A percentile compares a stretch with the other conserved stretches of the same genome.
Evolutionary conservation across 92 coral and sea anemone species (phyloP).

Genomic region (Epizoanthus scotinus): DNA sequence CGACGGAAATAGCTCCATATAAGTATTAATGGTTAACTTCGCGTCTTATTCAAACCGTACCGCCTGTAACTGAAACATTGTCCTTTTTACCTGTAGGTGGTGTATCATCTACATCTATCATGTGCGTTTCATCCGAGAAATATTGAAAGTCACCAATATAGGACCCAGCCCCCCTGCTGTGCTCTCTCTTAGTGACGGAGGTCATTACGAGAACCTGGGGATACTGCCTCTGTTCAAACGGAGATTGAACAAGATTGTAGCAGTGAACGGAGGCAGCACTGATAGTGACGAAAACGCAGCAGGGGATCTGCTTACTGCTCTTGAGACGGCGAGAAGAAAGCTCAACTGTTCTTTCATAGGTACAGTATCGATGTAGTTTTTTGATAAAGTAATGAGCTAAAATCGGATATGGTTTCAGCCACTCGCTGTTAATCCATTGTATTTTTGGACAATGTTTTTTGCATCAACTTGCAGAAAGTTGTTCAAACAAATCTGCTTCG

Average conservation of each 20-base stretch:
- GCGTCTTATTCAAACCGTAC: too few species aligned
- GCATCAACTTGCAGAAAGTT: too few species aligned
- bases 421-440: too few species aligned
- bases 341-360: constrained; percentile 66
- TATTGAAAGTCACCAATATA: constrained; percentile 35
- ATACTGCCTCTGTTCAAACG: constrained; percentile 55
- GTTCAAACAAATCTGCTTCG: too few species aligned
- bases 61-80: neutral
- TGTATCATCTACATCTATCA: constrained; percentile 44
- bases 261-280: constrained; percentile 45
- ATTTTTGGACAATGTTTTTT: too few species aligned
- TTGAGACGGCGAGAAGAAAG: constrained; percentile 54
- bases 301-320: constrained; percentile 42
- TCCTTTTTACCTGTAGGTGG: constrained; percentile 45
- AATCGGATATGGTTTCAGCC: too few species aligned
- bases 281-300: constrained; percentile 23
- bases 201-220: constrained; percentile 68
- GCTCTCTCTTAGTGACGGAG: constrained; percentile 65
- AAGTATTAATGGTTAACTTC: neutral
- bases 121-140: constrained; percentile 53
- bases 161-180: constrained; percentile 69
- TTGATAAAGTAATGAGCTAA: too few species aligned
- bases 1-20: too few species aligned
- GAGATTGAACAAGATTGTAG: constrained; percentile 47
- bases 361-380: too few species aligned